Percentiles rank a stretch among this genome's conserved stretches.
phyloP scores from a whole-genome alignment of 2,888 invertebrate species.

The Acleris cristana region DNA sequence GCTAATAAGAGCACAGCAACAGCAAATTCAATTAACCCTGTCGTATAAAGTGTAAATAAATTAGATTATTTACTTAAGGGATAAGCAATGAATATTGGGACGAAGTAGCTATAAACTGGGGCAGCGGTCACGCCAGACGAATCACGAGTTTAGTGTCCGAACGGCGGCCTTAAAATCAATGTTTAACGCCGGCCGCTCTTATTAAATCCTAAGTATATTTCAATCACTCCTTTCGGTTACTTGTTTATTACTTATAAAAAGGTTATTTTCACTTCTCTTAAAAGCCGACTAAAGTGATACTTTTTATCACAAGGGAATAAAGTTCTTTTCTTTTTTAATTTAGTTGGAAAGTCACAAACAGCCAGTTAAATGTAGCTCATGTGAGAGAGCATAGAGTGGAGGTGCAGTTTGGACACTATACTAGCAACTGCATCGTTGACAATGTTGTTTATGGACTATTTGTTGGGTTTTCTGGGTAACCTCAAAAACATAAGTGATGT shows the following conservation, averaged over 20 bases:
- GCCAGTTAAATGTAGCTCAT: too few relatives aligned
- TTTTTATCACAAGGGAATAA: too few relatives aligned
- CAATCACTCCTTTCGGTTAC: not conserved
- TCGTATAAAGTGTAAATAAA: constrained; percentile 16
- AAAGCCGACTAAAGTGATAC: too few relatives aligned
- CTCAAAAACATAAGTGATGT: too few relatives aligned
- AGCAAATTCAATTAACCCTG: constrained; percentile 19
- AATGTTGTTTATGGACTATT: too few relatives aligned
- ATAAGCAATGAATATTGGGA: constrained; percentile 26
- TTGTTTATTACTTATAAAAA: not conserved
- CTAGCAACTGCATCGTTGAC: too few relatives aligned
- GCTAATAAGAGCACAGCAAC: not conserved
- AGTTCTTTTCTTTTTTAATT: too few relatives aligned
- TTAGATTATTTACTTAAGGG: constrained; percentile 24
- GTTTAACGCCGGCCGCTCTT: constrained; percentile 1
- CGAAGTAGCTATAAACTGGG: constrained; percentile 25
- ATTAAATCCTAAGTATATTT: not conserved
- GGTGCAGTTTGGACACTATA: too few relatives aligned
- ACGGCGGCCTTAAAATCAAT: constrained; percentile 13
- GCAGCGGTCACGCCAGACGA: constrained; percentile 11
- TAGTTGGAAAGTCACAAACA: too few relatives aligned
- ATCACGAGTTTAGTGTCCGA: constrained; percentile 13
- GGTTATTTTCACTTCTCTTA: too few relatives aligned
- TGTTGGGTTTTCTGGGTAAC: too few relatives aligned
- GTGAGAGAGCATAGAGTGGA: too few relatives aligned